Evolutionary conservation across 1,140 invertebrate species (phyloP).

Genomic region (Eubasilissa regina): DNA sequence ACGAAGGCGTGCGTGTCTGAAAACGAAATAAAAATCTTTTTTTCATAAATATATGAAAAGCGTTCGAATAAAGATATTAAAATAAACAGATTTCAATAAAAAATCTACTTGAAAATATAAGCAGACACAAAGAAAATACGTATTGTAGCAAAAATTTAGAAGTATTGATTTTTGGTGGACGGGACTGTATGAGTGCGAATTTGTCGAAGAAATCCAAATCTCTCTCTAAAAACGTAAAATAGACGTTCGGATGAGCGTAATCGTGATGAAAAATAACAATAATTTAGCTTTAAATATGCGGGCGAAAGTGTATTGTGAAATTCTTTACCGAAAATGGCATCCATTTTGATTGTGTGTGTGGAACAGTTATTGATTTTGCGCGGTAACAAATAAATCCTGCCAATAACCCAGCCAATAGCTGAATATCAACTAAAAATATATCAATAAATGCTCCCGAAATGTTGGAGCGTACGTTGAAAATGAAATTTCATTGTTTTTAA

Average conservation of each 20-base stretch:
- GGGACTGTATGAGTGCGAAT: background rate
- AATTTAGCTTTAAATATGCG: conserved; percentile 15
- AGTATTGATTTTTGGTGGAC: conserved; percentile 31
- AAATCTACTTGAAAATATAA: background rate
- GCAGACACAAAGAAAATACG: conserved; percentile 32
- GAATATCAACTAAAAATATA: background rate
- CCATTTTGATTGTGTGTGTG: conserved; percentile 49
- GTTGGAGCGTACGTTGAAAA: background rate
- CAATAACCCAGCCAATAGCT: conserved; percentile 3
- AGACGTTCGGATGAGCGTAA: conserved; percentile 13
- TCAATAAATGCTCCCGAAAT: conserved; percentile 6
- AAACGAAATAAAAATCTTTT: too few relatives aligned
- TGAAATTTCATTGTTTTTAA: conserved; percentile 10
- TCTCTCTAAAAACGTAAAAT: conserved; percentile 7
- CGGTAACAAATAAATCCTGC: conserved; percentile 43
- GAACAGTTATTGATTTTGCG: conserved; percentile 52
- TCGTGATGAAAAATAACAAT: background rate
- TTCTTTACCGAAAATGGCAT: conserved; percentile 41
- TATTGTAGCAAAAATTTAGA: background rate
- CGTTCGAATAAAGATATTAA: too few relatives aligned
- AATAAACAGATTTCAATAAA: background rate
- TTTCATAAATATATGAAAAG: too few relatives aligned
- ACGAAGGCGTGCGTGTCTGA: too few relatives aligned
- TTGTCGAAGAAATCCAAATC: background rate
- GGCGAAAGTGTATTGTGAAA: conserved; percentile 42